Base-by-base conservation (phyloP, 2,888 invertebrate genomes). In the Tachina lurida region DNA sequence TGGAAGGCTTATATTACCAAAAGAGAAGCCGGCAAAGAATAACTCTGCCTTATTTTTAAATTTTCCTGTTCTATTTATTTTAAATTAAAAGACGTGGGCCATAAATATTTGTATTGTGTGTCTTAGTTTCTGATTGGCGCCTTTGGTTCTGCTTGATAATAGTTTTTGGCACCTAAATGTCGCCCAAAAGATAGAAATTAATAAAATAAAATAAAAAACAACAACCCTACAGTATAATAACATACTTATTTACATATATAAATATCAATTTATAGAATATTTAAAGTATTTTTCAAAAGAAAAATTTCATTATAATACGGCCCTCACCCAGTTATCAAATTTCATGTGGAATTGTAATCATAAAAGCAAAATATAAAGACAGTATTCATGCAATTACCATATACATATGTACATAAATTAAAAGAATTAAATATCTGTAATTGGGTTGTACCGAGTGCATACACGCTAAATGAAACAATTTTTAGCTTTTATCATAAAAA, bases 121-220 rank as follows among this genome's bases (percentile, higher is more conserved):
- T 62, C 52, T 70, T 60, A 70, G 54, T 62, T 52, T 67, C 19
- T 65, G 74, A 84, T 47, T 65, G 83, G 65, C 83, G 76, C 77
- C 83, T 80, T 62, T 31, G 80, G 54, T 86, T 86, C 83, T 86
- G 77, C 39, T 73, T 84, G 80, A 67, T 49, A 80, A 80, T 80
- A 58, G 45, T 60, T 76, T 82, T 83, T 84, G 84, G 81, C 84
- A 78, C 49, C 81, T 68, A 62, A 81, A 68, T 74, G 84, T 77
- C 81, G 84, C 62, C 81, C 77, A 81, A 7, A 81, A 77, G 67
- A 73, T 83, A 39, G 17, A 71, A 67, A 58, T 15, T 5, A 73
- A 41, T 63, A 43, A n/a, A 54, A 39, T n/a, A 17, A 3, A 49
- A 22, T 39, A 1, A 49, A 47, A n/a, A 15, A 62, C 47, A 75